phyloP scores from a whole-genome alignment of 2,797 vertebrate species.

The Danio kyathit region DNA sequence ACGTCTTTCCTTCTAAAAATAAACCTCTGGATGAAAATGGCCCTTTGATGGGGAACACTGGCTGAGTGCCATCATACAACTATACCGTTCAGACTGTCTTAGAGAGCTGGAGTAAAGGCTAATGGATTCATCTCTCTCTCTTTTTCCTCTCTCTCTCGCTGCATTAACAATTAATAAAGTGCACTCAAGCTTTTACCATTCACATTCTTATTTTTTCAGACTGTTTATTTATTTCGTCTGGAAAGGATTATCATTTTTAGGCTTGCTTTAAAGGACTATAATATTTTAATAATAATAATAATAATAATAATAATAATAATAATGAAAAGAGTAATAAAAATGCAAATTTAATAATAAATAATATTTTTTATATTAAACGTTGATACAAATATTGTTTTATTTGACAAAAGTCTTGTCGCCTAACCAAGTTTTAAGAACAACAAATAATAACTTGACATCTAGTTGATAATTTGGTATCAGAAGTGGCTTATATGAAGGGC shows the following conservation, averaged over 20 bases:
- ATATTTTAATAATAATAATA: too few species aligned
- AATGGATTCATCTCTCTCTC: slow-evolving; percentile 21
- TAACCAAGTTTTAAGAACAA: too few species aligned
- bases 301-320: too few species aligned
- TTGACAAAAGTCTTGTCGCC: too few species aligned
- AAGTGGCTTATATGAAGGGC: too few species aligned
- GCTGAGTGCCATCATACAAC: slow-evolving; percentile 32
- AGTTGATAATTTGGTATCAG: too few species aligned
- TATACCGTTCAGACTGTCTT: background rate
- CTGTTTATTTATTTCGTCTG: background rate
- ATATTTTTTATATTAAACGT: too few species aligned
- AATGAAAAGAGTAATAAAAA: too few species aligned
- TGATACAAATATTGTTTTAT: too few species aligned
- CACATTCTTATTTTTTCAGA: background rate
- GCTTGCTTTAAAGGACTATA: background rate
- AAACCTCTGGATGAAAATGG: slow-evolving; percentile 49
- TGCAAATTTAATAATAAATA: too few species aligned
- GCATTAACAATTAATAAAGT: slow-evolving; percentile 41
- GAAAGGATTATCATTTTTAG: background rate
- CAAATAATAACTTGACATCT: too few species aligned
- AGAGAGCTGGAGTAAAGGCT: slow-evolving; percentile 25
- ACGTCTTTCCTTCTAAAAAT: slow-evolving; percentile 50
- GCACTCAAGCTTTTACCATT: slow-evolving; percentile 15
- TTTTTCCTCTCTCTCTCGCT: background rate
- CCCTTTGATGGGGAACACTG: slow-evolving; percentile 40